These are phyloP conservation scores for Capromys pilorides DNA, from an alignment of 2,797 vertebrate species.

Conservation along the genomic window DNA sequence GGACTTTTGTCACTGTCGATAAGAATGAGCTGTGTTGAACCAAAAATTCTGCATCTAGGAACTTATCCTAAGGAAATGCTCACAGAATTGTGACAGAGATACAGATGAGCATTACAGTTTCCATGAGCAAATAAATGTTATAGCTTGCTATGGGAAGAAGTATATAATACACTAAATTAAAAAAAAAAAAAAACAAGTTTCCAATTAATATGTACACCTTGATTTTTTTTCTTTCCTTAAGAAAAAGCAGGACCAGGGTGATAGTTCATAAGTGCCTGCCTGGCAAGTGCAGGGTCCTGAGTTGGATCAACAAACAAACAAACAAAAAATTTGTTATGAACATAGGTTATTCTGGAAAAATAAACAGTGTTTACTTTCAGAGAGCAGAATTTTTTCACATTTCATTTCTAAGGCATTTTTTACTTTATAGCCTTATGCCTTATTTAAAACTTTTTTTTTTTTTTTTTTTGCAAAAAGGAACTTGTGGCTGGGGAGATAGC, in stretches of 20 bases:
- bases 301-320: neutral
- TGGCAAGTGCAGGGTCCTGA: no score
- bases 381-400: neutral
- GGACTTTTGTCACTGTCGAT: neutral
- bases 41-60: neutral
- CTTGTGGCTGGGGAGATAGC: no score
- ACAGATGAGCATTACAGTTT: neutral
- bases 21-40: neutral
- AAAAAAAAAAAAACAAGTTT: neutral
- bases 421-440: neutral
- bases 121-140: neutral
- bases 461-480: no score
- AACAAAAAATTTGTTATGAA: slow-evolving; percentile 5
- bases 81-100: neutral
- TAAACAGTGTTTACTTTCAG: neutral
- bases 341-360: slow-evolving; percentile 12
- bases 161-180: neutral
- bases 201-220: neutral
- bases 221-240: neutral
- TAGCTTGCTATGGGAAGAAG: neutral
- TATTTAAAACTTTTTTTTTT: neutral
- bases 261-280: no score
- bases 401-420: neutral
- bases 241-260: neutral
- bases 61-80: slow-evolving; percentile 37